These are phyloP conservation scores for Heliopora coerulea DNA, from an alignment of 92 coral and sea anemone genomes.

Conservation along the genomic window DNA sequence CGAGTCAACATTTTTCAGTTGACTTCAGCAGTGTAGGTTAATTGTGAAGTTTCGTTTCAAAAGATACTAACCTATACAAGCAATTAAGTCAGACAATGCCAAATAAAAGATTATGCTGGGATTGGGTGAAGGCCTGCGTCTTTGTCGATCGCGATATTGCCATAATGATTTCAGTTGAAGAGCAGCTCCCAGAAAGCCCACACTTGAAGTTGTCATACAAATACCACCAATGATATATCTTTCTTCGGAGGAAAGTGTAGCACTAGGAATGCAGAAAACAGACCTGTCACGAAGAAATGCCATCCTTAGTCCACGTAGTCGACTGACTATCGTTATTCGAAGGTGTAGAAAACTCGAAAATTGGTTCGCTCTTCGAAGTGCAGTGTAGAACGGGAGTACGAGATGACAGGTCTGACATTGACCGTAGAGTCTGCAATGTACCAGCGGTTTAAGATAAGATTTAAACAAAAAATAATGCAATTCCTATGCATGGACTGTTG, in stretches of 20 bases:
- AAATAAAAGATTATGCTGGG: constrained; percentile 71
- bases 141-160: constrained; percentile 37
- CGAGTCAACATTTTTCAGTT: too few species aligned
- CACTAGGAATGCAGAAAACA: constrained; percentile 65
- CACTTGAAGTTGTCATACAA: constrained; percentile 71
- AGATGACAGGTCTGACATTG: too few species aligned
- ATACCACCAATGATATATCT: constrained; percentile 58
- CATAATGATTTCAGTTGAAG: constrained; percentile 69
- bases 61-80: constrained; percentile 74
- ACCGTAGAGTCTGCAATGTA: too few species aligned
- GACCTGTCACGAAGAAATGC: constrained; percentile 87
- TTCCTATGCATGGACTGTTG: too few species aligned
- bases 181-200: constrained; percentile 80
- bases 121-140: constrained; percentile 70
- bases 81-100: constrained; percentile 81
- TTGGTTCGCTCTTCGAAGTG: too few species aligned
- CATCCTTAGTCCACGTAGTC: constrained; percentile 41
- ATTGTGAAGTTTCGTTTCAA: too few species aligned
- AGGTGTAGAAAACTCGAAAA: too few species aligned
- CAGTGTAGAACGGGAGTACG: too few species aligned
- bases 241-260: constrained; percentile 36
- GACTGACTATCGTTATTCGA: too few species aligned
- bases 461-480: too few species aligned
- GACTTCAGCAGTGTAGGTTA: too few species aligned
- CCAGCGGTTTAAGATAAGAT: too few species aligned